Base-by-base conservation (phyloP, 2,797 vertebrate genomes). In the Ambastaia sidthimunki region DNA sequence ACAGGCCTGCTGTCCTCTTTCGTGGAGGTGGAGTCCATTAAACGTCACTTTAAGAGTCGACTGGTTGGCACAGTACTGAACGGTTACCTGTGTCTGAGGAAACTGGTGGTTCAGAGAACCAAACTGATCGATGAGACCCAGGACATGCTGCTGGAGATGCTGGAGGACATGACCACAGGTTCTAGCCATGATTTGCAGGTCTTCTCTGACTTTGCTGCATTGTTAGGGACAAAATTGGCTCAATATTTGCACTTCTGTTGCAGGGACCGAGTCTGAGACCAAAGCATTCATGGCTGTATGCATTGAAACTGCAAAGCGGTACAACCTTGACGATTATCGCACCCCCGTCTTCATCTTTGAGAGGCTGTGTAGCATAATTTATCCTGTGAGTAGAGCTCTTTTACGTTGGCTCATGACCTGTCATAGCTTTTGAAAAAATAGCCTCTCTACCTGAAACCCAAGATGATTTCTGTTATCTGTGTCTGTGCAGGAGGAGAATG, bases 91-190 rank as follows among this genome's bases (percentile, higher is more conserved):
- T 99, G 98, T 82, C 91, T 99, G 78, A 93, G 98, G 82, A 99
- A 99, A 87, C 85, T 99, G 85, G 97, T 99, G 84, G 97, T 99
- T 52, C 98, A 99, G 91, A 95, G 98, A 76, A 99, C 98, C 18
- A 99, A 99, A 86, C 94, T 99, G 79, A 98, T 99, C 0, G 98
- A 99, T 55, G 98, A 99, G 90, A 99, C 98, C 3, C 98, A 99
- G 91, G 98, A 99, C 88, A 98, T 99, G 98, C 91, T 99, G 86
- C 91, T 99, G 52, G 98, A 99, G 93, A 99, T 99, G 98, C 94
- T 99, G 85, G 98, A 99, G 87, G 98, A 99, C 91, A 99, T 99
- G 98, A 99, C 98, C 5, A 99, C 98, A 94, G 98, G 98, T 99
- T 37, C 83, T 48, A 52, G 34, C 23, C 15, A 28, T 23, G 25